Conservation (phyloP, 2,888 invertebrate species). For the Endomychus coccineus region DNA sequence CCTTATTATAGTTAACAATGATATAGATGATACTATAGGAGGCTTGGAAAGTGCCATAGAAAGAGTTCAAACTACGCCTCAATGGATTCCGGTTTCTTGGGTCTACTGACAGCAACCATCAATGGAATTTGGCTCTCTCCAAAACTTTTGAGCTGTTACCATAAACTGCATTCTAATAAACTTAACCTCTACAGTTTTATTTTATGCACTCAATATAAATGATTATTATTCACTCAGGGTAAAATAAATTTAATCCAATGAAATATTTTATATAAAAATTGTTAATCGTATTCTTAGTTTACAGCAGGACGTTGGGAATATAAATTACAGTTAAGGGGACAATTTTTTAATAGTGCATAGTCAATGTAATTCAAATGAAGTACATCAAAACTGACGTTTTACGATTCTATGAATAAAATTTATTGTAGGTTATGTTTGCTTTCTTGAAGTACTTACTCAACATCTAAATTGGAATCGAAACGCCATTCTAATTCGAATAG, state of each 20-base stretch:
- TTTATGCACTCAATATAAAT: too few relatives aligned
- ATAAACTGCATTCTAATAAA: constrained; percentile 11
- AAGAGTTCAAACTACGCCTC: constrained; percentile 82
- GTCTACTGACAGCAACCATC: constrained; percentile 73
- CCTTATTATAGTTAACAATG: constrained; percentile 96
- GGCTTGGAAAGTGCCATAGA: constrained; percentile 88
- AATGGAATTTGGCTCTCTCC: constrained; percentile 34
- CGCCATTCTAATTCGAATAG: too few relatives aligned
- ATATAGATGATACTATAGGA: constrained; percentile 96
- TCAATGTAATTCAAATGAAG: too few relatives aligned
- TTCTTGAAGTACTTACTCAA: too few relatives aligned
- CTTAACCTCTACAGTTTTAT: constrained; percentile 10
- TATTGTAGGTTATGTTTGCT: too few relatives aligned
- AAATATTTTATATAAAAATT: too few relatives aligned
- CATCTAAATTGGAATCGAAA: too few relatives aligned
- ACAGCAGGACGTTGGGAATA: neutral
- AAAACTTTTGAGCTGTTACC: constrained; percentile 28
- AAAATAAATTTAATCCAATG: too few relatives aligned
- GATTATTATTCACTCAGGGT: too few relatives aligned
- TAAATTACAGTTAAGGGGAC: neutral
- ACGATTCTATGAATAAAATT: too few relatives aligned
- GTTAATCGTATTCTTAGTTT: neutral
- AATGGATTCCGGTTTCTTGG: constrained; percentile 98
- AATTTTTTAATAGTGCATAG: too few relatives aligned
- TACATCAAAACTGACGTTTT: too few relatives aligned